Conservation (phyloP, 2,888 invertebrate genomes). For the Amiota minor region DNA sequence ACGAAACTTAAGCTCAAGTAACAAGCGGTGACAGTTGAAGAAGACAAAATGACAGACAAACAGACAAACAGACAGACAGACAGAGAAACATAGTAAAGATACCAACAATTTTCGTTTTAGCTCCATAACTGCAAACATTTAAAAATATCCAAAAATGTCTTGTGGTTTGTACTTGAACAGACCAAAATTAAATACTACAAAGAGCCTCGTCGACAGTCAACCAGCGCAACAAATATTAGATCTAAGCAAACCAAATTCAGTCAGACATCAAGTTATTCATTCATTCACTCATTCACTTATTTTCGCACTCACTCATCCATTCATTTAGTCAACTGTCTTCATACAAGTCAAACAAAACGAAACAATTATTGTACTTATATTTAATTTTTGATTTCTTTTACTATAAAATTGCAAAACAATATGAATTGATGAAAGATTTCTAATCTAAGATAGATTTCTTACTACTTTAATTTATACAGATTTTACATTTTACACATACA, state of each 20-base stretch:
- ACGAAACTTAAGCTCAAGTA: slow-evolving; percentile 20
- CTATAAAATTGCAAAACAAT: too few relatives aligned
- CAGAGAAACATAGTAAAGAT: slow-evolving; percentile 43
- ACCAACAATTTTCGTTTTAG: not conserved
- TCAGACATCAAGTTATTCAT: slow-evolving; percentile 15
- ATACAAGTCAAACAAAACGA: slow-evolving; percentile 53
- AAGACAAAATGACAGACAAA: slow-evolving; percentile 24
- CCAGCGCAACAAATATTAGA: slow-evolving; percentile 31
- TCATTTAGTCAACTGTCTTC: slow-evolving; percentile 30
- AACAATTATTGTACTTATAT: slow-evolving; percentile 45
- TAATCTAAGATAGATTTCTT: too few relatives aligned
- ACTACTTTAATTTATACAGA: too few relatives aligned
- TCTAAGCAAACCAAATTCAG: slow-evolving; percentile 32
- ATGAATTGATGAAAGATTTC: too few relatives aligned
- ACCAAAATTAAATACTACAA: slow-evolving; percentile 54
- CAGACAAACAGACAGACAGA: slow-evolving; percentile 35
- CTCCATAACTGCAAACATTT: slow-evolving; percentile 48
- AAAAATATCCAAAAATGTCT: slow-evolving; percentile 66
- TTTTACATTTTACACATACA: too few relatives aligned
- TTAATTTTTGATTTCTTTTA: slow-evolving; percentile 9
- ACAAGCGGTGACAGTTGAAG: slow-evolving; percentile 23
- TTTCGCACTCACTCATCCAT: slow-evolving; percentile 1
- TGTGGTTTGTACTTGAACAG: slow-evolving; percentile 64
- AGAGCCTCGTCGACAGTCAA: slow-evolving; percentile 13
- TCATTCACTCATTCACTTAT: slow-evolving; percentile 28